phyloP scores from a whole-genome alignment of 2,113 vertebrate genomes.

The Malaclemys terrapin region DNA sequence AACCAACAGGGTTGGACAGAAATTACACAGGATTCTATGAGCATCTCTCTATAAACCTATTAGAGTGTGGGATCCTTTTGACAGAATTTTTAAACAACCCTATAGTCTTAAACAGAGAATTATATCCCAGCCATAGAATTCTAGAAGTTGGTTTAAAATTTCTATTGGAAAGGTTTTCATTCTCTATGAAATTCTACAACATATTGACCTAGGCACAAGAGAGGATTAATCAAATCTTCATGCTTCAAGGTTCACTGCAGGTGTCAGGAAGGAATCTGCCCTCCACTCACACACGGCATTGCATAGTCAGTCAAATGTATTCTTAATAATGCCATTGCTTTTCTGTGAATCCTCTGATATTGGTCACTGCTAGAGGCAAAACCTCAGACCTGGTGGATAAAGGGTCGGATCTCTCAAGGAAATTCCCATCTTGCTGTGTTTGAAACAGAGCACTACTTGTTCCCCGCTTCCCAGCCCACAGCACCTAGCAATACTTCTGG shows the following conservation, averaged over 20 bases:
- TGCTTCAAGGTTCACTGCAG: slow-evolving; percentile 57
- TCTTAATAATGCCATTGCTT: slow-evolving; percentile 59
- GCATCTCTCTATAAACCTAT: not conserved
- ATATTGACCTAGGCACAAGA: slow-evolving; percentile 44
- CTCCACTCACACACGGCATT: not conserved
- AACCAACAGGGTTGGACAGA: not conserved
- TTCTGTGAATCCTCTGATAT: slow-evolving; percentile 35
- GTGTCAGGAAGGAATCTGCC: slow-evolving; percentile 34
- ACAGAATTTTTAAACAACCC: not conserved
- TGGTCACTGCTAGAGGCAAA: slow-evolving; percentile 56
- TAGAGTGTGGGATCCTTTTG: not conserved
- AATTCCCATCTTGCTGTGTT: not conserved
- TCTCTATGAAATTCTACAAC: slow-evolving; percentile 17
- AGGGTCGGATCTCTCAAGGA: not conserved
- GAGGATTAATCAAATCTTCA: slow-evolving; percentile 58
- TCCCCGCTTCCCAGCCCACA: not conserved
- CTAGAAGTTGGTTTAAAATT: not conserved
- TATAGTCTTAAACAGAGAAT: not conserved
- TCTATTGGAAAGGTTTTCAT: not conserved
- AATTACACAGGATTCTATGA: not conserved
- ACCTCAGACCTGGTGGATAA: not conserved
- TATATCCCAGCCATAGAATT: not conserved
- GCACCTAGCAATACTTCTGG: not conserved
- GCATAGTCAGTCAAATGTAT: slow-evolving; percentile 34
- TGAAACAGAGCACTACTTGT: not conserved